Evolutionary conservation across 2,888 invertebrate genomes (phyloP).

Genomic region (Lagria hirta): DNA sequence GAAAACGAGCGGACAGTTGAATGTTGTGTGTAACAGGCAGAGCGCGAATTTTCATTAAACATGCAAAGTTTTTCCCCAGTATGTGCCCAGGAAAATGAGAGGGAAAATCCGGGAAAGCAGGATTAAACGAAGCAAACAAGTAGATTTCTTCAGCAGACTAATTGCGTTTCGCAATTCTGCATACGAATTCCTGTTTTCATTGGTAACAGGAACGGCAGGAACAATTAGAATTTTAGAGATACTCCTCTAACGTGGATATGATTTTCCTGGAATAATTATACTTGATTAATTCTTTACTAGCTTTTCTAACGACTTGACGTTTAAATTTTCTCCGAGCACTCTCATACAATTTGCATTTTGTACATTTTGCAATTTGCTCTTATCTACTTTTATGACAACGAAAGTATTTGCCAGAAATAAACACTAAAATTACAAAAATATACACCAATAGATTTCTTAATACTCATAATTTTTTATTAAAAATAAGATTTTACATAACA

Average conservation of each 20-base stretch:
- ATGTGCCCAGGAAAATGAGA: slow-evolving; percentile 20
- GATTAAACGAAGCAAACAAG: slow-evolving; percentile 45
- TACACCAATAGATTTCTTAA: no score
- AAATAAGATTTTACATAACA: no score
- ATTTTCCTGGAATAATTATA: slow-evolving; percentile 38
- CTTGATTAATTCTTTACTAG: slow-evolving; percentile 47
- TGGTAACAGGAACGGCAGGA: slow-evolving; percentile 31
- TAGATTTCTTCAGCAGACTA: slow-evolving; percentile 49
- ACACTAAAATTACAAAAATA: no score
- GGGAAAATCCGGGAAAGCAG: slow-evolving; percentile 26
- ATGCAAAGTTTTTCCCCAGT: slow-evolving; percentile 23
- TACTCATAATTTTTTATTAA: no score
- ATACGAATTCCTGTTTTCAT: slow-evolving; percentile 47
- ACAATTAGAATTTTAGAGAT: slow-evolving; percentile 44
- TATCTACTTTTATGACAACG: no score
- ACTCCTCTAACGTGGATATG: slow-evolving; percentile 44
- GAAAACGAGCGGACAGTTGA: slow-evolving; percentile 21
- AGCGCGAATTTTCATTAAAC: slow-evolving; percentile 23
- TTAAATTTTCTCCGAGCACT: slow-evolving; percentile 37
- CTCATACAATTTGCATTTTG: slow-evolving; percentile 37
- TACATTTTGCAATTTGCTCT: no score
- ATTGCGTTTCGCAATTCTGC: slow-evolving; percentile 47
- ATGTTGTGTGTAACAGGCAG: no score
- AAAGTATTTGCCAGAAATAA: no score
- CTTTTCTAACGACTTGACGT: slow-evolving; percentile 37